Evolutionary conservation across 1,140 invertebrate species (phyloP).

Genomic region (Drosophila mauritiana): DNA sequence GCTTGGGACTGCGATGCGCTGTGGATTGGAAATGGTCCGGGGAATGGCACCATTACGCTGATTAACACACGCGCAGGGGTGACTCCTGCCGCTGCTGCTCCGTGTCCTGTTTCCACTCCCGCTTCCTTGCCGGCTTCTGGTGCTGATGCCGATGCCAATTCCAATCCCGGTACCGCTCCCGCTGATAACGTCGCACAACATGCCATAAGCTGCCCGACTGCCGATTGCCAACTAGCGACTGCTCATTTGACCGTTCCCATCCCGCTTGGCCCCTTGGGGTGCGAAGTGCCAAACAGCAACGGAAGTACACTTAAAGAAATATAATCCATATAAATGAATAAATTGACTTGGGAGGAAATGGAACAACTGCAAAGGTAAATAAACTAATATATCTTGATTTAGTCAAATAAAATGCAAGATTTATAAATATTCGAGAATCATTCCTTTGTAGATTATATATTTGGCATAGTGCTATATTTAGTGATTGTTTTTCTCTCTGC

Average conservation of each 20-base stretch:
- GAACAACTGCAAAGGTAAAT: too few relatives aligned
- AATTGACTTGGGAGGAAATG: background rate
- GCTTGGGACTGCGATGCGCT: conserved; percentile 26
- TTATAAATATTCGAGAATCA: too few relatives aligned
- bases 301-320: conserved; percentile 8
- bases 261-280: conserved; percentile 57
- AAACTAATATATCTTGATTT: too few relatives aligned
- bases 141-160: conserved; percentile 7
- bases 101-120: conserved; percentile 3
- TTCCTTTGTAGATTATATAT: too few relatives aligned
- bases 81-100: conserved; percentile 4
- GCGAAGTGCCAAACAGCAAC: conserved; percentile 44
- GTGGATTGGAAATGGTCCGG: conserved; percentile 4
- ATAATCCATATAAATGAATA: too few relatives aligned
- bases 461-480: background rate
- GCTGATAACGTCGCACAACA: conserved; percentile 81
- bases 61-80: conserved; percentile 83
- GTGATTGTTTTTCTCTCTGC: conserved; percentile 9
- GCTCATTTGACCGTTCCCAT: conserved; percentile 66
- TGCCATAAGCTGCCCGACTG: conserved; percentile 72
- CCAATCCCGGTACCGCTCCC: conserved; percentile 21
- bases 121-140: conserved; percentile 8
- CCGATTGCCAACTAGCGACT: conserved; percentile 58
- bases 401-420: too few relatives aligned
- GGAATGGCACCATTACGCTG: conserved; percentile 81